These are phyloP conservation scores for Keiferia lycopersicella DNA, from an alignment of 2,888 invertebrate genomes.

Conservation along the genomic window DNA sequence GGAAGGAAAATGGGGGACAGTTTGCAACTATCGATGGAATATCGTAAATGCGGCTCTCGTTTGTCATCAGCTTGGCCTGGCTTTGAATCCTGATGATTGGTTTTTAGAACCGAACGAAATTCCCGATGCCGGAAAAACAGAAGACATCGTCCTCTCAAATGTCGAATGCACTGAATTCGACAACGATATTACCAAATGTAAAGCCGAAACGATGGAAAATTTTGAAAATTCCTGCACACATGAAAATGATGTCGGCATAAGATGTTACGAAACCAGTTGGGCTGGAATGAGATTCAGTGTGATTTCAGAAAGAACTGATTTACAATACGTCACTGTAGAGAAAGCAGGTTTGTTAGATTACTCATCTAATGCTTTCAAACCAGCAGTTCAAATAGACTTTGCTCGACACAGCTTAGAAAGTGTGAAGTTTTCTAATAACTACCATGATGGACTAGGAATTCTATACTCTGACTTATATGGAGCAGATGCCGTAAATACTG, in stretches of 20 bases:
- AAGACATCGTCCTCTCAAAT: constrained; percentile 90
- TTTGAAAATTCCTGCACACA: constrained; percentile 95
- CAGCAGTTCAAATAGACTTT: constrained; percentile 94
- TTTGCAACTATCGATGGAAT: constrained; percentile 98
- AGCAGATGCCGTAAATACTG: constrained; percentile 89
- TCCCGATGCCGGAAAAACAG: constrained; percentile 88
- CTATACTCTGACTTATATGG: constrained; percentile 97
- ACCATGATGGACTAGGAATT: constrained; percentile 96
- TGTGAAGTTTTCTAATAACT: constrained; percentile 90
- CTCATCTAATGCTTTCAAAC: constrained; percentile 91
- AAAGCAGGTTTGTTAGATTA: constrained; percentile 97
- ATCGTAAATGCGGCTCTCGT: constrained; percentile 94
- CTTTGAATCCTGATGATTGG: constrained; percentile 96
- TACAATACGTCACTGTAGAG: constrained; percentile 94
- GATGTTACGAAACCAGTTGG: constrained; percentile 96
- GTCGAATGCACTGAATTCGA: constrained; percentile 96
- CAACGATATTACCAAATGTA: constrained; percentile 93
- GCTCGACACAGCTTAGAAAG: constrained; percentile 91
- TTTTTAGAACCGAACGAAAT: constrained; percentile 90
- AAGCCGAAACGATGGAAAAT: constrained; percentile 87
- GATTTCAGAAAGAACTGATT: constrained; percentile 91
- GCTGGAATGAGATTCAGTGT: constrained; percentile 95
- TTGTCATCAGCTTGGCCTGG: constrained; percentile 96
- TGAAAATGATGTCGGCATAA: constrained; percentile 92
- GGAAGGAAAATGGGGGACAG: constrained; percentile 96